Evolutionary conservation across 2,888 invertebrate species (phyloP).

Genomic region (Ctena decussata): DNA sequence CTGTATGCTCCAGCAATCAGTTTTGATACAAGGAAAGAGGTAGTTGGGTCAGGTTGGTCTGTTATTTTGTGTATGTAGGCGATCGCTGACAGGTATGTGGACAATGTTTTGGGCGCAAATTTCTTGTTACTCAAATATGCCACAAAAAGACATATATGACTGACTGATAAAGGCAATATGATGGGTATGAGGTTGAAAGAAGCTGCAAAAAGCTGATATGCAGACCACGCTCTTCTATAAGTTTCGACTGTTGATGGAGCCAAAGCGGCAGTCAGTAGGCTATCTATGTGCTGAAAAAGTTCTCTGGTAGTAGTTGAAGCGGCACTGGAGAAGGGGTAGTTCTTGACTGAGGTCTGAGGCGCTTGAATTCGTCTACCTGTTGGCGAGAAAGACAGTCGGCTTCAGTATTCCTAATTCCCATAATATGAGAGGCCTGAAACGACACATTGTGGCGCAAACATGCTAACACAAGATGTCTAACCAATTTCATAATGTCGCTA

Average conservation of each 20-base stretch:
- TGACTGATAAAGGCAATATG: background rate
- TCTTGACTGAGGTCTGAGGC: background rate
- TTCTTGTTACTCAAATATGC: background rate
- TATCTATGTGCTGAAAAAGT: background rate
- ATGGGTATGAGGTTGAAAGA: background rate
- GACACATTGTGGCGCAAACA: background rate
- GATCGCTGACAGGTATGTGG: background rate
- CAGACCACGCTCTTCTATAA: background rate
- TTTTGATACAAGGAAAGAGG: background rate
- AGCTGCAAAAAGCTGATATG: background rate
- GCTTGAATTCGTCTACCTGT: background rate
- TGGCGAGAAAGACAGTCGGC: background rate
- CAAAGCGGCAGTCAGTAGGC: background rate
- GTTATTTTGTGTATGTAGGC: background rate
- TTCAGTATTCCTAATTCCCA: background rate
- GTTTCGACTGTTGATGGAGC: background rate
- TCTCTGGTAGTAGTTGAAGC: background rate
- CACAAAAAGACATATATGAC: background rate
- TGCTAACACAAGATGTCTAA: background rate
- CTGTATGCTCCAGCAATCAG: background rate
- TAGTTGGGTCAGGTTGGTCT: background rate
- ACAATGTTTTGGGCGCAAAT: background rate
- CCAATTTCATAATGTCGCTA: background rate
- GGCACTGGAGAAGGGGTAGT: background rate
- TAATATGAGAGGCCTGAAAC: background rate